Percentiles rank a stretch among this genome's conserved stretches.
phyloP scores from a whole-genome alignment of 1,140 invertebrate genomes.

The Drosophila tsacasi region DNA sequence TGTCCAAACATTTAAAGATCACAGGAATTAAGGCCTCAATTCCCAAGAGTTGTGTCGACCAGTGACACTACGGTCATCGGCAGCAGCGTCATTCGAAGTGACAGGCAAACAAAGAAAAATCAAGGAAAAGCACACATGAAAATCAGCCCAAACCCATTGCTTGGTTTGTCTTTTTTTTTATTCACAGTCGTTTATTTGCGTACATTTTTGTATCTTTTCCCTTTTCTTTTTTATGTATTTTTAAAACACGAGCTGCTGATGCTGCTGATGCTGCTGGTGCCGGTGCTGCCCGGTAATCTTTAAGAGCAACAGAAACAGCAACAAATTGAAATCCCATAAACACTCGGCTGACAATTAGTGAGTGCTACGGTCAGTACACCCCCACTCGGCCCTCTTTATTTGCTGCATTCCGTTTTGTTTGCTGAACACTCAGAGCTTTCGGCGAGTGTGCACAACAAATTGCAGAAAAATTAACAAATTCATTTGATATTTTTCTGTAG shows the following conservation, averaged over 20 bases:
- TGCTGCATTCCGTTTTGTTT: constrained; percentile 57
- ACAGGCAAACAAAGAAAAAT: constrained; percentile 44
- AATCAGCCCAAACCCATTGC: constrained; percentile 41
- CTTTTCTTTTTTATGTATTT: constrained; percentile 57
- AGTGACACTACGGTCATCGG: constrained; percentile 39
- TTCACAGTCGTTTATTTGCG: constrained; percentile 48
- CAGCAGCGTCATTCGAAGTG: constrained; percentile 39
- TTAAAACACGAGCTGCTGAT: constrained; percentile 57
- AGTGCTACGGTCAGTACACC: constrained; percentile 52
- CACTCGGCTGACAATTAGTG: constrained; percentile 76
- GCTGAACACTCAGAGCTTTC: constrained; percentile 42
- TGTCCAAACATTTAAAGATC: constrained; percentile 41
- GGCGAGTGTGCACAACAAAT: constrained; percentile 28
- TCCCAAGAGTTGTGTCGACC: constrained; percentile 20
- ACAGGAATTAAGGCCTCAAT: constrained; percentile 19
- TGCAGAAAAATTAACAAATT: constrained; percentile 49
- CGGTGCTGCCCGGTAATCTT: constrained; percentile 7
- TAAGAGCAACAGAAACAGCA: constrained; percentile 47
- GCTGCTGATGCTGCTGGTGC: neutral
- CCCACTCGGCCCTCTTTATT: constrained; percentile 31
- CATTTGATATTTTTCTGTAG: constrained; percentile 37
- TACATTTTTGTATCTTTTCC: constrained; percentile 43
- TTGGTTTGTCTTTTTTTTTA: constrained; percentile 16
- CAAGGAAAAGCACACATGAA: constrained; percentile 39
- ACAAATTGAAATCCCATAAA: constrained; percentile 69